Conservation (phyloP, 2,797 vertebrate genomes). For the Malurus splendens region DNA sequence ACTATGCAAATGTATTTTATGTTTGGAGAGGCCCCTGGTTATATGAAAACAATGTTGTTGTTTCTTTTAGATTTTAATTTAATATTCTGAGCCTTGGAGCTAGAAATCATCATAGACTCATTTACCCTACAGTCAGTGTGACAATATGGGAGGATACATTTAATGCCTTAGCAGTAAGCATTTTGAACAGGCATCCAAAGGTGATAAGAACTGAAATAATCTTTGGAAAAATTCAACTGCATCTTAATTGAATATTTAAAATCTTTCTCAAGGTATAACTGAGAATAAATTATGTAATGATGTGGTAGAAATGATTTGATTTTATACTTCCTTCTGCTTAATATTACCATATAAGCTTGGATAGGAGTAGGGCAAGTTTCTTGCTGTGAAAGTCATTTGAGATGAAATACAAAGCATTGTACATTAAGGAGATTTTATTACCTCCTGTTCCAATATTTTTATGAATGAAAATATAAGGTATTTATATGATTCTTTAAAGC, state of each 20-base stretch:
- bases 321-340: slow-evolving; percentile 4
- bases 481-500: neutral
- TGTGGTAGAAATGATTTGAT: neutral
- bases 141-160: neutral
- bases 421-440: slow-evolving; percentile 9
- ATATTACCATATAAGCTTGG: neutral
- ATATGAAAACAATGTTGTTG: slow-evolving; percentile 46
- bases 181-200: slow-evolving; percentile 45
- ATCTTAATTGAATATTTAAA: slow-evolving; percentile 54
- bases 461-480: neutral
- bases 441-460: neutral
- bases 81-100: slow-evolving; percentile 45
- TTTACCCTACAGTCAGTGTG: slow-evolving; percentile 25
- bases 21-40: slow-evolving; percentile 33
- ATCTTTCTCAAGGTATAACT: slow-evolving; percentile 36
- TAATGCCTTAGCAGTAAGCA: slow-evolving; percentile 21
- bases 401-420: neutral
- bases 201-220: slow-evolving; percentile 56
- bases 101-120: slow-evolving; percentile 35
- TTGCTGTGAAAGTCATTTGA: slow-evolving; percentile 9
- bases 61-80: slow-evolving; percentile 49
- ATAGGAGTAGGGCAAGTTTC: neutral
- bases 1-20: slow-evolving; percentile 54
- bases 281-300: slow-evolving; percentile 45
- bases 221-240: slow-evolving; percentile 39